Evolutionary conservation across 2,113 vertebrate genomes (phyloP).

Genomic region (Colius striatus): DNA sequence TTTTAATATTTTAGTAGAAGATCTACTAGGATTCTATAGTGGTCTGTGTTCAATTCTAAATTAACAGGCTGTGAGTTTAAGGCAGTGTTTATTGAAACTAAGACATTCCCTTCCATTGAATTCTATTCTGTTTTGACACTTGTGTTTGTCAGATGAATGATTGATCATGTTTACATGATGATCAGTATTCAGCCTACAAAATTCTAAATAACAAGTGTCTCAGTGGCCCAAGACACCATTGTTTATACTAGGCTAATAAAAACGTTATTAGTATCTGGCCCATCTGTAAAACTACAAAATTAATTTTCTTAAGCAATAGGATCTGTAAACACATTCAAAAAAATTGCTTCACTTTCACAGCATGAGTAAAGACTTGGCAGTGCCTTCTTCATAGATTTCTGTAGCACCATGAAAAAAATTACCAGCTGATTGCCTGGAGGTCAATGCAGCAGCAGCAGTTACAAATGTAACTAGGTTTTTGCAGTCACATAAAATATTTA

Average conservation of each 20-base stretch:
- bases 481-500: background rate
- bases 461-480: background rate
- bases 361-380: background rate
- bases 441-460: background rate
- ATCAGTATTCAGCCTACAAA: background rate
- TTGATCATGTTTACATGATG: background rate
- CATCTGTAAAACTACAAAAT: background rate
- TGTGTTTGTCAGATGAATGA: background rate
- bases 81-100: background rate
- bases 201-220: background rate
- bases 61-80: background rate
- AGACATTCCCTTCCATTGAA: background rate
- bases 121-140: background rate
- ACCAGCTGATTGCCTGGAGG: accelerated
- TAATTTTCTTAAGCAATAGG: background rate
- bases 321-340: background rate
- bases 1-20: background rate
- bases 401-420: background rate
- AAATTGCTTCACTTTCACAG: background rate
- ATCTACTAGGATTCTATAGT: background rate
- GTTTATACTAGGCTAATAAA: background rate
- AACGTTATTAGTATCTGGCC: background rate
- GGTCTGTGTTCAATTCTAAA: background rate
- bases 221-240: background rate
- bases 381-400: background rate